Conservation (phyloP, 1,140 invertebrate genomes). For the Drosophila paulistorum region DNA sequence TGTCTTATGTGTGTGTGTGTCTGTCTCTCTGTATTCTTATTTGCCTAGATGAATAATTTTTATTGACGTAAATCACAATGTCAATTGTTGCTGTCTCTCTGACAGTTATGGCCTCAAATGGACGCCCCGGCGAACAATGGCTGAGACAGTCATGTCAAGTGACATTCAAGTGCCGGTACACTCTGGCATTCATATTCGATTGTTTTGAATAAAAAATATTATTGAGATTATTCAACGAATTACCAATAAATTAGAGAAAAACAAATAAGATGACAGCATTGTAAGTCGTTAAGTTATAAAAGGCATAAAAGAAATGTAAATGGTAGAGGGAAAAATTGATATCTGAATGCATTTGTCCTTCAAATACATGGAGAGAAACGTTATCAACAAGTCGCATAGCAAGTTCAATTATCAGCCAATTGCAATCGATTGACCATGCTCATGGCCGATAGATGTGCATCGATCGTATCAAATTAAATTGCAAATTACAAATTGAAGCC, state of each 20-base stretch:
- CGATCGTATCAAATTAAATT: slow-evolving; percentile 22
- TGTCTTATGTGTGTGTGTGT: slow-evolving; percentile 38
- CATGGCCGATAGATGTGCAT: slow-evolving; percentile 11
- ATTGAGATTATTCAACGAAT: slow-evolving; percentile 5
- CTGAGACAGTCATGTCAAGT: slow-evolving; percentile 22
- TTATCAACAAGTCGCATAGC: slow-evolving; percentile 41
- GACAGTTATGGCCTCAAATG: slow-evolving; percentile 37
- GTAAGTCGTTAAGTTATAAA: background rate
- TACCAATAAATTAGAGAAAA: slow-evolving; percentile 2
- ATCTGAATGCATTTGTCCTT: slow-evolving; percentile 12
- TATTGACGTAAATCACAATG: slow-evolving; percentile 75
- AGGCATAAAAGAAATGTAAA: background rate
- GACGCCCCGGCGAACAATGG: slow-evolving; percentile 25
- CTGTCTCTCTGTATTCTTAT: slow-evolving; percentile 19
- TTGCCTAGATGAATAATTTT: slow-evolving; percentile 72
- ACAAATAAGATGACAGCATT: background rate
- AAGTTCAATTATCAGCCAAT: slow-evolving; percentile 24
- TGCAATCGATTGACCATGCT: slow-evolving; percentile 44
- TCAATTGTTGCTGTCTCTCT: slow-evolving; percentile 55
- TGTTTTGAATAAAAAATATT: slow-evolving; percentile 1
- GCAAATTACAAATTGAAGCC: background rate
- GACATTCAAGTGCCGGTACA: background rate
- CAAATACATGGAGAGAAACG: slow-evolving; percentile 13
- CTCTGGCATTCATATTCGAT: background rate
- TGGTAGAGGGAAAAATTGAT: background rate